These are phyloP conservation scores for Hypanus sabinus DNA, from an alignment of 2,113 vertebrate species.

Conservation along the genomic window DNA sequence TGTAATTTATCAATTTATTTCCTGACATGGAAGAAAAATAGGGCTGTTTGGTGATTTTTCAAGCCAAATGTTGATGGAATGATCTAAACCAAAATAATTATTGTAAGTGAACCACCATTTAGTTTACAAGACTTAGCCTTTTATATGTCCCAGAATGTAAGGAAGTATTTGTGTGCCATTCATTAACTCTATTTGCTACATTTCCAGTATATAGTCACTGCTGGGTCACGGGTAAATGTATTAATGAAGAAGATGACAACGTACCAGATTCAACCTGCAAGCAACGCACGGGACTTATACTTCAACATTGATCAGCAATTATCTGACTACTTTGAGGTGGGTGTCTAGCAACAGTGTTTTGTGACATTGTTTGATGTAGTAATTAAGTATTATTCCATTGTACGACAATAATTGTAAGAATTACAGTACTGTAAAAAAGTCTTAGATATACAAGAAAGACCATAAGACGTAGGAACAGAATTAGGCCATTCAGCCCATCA, in stretches of 20 bases:
- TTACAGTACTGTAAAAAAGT: too few relatives aligned
- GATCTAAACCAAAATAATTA: background rate
- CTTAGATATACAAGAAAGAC: too few relatives aligned
- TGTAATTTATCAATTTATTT: background rate
- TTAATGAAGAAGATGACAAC: background rate
- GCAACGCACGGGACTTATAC: background rate
- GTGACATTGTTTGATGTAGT: too few relatives aligned
- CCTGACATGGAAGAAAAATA: background rate
- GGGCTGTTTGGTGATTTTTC: background rate
- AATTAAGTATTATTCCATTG: too few relatives aligned
- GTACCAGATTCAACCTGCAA: conserved; percentile 20
- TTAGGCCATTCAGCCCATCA: too few relatives aligned
- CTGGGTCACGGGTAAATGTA: background rate
- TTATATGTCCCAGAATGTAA: background rate
- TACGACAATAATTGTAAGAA: too few relatives aligned
- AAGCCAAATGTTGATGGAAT: background rate
- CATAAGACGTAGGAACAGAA: too few relatives aligned
- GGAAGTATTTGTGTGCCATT: background rate
- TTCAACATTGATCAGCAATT: background rate
- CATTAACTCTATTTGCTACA: background rate
- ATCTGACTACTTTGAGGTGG: background rate
- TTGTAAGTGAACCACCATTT: background rate
- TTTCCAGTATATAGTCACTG: background rate
- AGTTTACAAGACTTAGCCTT: too few relatives aligned
- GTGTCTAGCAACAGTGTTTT: background rate